Conservation (phyloP, 2,888 invertebrate species). For the Salticus scenicus region DNA sequence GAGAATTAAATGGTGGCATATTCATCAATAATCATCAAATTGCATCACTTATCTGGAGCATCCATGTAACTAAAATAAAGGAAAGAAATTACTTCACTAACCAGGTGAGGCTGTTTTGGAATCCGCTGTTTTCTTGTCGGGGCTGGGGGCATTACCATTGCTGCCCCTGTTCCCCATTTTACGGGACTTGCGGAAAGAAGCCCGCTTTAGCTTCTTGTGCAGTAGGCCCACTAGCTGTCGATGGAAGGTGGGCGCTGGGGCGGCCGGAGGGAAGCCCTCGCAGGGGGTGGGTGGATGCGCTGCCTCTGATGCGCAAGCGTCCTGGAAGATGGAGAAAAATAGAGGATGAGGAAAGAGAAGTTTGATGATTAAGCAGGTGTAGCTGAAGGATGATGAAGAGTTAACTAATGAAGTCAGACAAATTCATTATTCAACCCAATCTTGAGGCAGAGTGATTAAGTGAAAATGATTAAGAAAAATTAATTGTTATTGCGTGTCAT, state of each 20-base stretch:
- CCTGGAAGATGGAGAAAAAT: conserved; percentile 27
- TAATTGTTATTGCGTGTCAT: no score
- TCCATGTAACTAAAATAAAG: no score
- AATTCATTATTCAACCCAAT: background rate
- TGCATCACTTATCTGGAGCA: no score
- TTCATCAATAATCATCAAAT: no score
- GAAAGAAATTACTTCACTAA: no score
- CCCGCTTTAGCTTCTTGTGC: conserved; percentile 23
- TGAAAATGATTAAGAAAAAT: no score
- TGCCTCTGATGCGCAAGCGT: conserved; percentile 33
- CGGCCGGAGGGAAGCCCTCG: conserved; percentile 18
- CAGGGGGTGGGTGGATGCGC: conserved; percentile 40
- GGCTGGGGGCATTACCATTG: conserved; percentile 55
- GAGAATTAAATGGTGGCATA: no score
- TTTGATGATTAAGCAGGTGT: background rate
- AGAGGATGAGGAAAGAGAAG: conserved; percentile 13
- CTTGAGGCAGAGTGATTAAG: no score
- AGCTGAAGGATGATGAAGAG: background rate
- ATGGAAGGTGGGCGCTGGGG: conserved; percentile 31
- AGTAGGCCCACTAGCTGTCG: conserved; percentile 37
- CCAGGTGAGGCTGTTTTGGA: conserved; percentile 16
- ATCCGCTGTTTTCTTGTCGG: conserved; percentile 22
- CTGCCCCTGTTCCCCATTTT: conserved; percentile 63
- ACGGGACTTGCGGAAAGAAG: background rate
- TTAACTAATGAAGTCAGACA: conserved; percentile 16